Conservation (phyloP, 92 coral and sea anemone species). For the Bergia sp. region DNA sequence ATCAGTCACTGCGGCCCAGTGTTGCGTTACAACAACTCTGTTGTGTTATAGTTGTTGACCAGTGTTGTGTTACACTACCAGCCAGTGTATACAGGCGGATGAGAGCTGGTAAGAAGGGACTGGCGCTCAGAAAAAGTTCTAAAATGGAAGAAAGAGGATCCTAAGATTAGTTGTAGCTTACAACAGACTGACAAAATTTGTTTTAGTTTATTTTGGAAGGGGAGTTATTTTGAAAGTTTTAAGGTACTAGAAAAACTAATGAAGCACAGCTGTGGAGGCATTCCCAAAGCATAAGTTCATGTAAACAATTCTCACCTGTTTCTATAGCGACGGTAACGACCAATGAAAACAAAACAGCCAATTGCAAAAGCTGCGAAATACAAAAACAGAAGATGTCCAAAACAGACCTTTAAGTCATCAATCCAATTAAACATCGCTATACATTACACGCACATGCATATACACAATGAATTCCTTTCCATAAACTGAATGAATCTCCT, state of each 20-base stretch:
- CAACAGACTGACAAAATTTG: too few relatives aligned
- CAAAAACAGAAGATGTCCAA: neutral
- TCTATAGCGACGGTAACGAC: conserved; percentile 24
- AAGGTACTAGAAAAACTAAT: neutral
- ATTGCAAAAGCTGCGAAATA: conserved; percentile 16
- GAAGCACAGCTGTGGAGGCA: neutral
- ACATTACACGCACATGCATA: neutral
- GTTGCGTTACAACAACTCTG: neutral
- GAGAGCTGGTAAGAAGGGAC: neutral
- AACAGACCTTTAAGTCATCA: neutral
- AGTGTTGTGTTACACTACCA: conserved; percentile 1
- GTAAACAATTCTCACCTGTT: conserved; percentile 17
- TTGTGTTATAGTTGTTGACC: neutral
- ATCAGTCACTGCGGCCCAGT: neutral
- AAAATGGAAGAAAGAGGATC: neutral
- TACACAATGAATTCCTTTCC: too few relatives aligned
- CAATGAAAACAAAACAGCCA: conserved; percentile 5
- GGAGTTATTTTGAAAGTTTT: too few relatives aligned
- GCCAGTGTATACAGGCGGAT: conserved; percentile 24
- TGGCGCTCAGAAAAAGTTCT: neutral
- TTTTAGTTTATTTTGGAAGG: too few relatives aligned
- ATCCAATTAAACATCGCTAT: neutral
- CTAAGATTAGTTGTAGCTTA: neutral
- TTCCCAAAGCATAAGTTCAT: neutral
- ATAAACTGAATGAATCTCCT: too few relatives aligned